Evolutionary conservation across 2,797 vertebrate species (phyloP).

Genomic region (Eospalax fontanierii): DNA sequence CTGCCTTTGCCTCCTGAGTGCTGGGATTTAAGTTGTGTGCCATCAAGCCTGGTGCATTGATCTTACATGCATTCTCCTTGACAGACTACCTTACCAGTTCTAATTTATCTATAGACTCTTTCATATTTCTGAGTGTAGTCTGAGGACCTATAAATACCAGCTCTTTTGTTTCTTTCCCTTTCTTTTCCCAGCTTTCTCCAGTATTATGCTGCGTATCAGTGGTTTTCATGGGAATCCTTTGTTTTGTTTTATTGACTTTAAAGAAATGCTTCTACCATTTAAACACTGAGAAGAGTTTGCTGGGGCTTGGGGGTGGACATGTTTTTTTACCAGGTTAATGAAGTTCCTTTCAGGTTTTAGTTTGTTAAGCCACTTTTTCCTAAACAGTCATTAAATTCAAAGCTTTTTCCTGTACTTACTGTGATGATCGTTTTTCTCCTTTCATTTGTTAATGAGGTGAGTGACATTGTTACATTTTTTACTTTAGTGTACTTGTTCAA

Average conservation of each 20-base stretch:
- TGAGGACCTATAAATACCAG: no score
- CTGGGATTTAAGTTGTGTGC: neutral
- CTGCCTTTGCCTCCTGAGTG: no score
- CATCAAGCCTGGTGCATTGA: no score
- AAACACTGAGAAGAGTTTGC: neutral
- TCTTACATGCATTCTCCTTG: no score
- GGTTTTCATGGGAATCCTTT: no score
- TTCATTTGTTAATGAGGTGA: conserved; percentile 51
- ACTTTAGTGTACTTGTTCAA: neutral
- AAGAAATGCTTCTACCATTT: conserved; percentile 27
- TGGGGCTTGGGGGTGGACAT: neutral
- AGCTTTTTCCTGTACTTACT: neutral
- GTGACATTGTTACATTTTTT: conserved; percentile 60
- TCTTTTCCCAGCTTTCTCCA: no score
- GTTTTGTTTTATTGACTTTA: conserved; percentile 32
- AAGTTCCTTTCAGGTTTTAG: conserved; percentile 41
- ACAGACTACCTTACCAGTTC: no score
- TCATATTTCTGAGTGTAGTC: no score
- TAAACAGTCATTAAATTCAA: conserved; percentile 40
- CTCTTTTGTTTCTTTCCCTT: no score
- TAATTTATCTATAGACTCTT: no score
- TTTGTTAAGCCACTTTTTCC: conserved; percentile 60
- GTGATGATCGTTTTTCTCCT: neutral
- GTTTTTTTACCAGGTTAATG: conserved; percentile 21
- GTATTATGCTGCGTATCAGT: no score